Percentiles rank a stretch among this genome's conserved stretches.
These are phyloP conservation scores for Sebastes matsubarae DNA, from an alignment of 2,797 vertebrate genomes.

Conservation along the genomic window DNA sequence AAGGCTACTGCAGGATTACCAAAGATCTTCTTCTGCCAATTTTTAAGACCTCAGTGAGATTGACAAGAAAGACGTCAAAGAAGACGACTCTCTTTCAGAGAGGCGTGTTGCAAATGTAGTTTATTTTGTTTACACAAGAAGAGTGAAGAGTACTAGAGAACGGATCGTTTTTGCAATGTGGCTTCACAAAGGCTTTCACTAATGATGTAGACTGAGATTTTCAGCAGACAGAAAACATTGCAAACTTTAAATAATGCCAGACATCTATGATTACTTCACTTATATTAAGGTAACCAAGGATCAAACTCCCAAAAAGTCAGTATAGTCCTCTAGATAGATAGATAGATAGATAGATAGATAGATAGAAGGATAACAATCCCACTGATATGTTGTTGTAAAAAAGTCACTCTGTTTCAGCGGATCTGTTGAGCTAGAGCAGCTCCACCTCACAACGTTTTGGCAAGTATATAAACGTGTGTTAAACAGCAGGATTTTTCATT, in stretches of 20 bases:
- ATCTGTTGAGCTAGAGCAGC: constrained; percentile 70
- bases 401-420: constrained; percentile 72
- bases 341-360: neutral
- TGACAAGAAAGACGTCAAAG: constrained; percentile 7
- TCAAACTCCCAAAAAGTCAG: constrained; percentile 1
- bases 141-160: neutral
- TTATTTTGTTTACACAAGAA: constrained; percentile 8
- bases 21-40: neutral
- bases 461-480: constrained; percentile 73
- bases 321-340: neutral
- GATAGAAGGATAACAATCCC: neutral
- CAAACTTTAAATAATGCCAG: neutral
- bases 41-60: neutral
- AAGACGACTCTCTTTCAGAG: neutral
- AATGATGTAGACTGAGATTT: neutral
- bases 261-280: neutral
- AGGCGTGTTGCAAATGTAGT: neutral
- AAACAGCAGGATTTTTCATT: constrained; percentile 54
- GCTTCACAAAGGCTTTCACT: too few relatives aligned
- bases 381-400: constrained; percentile 35
- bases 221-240: neutral
- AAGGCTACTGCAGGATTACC: neutral
- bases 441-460: constrained; percentile 65
- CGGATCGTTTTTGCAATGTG: too few relatives aligned
- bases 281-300: neutral